These are phyloP conservation scores for Cepaea nemoralis DNA, from an alignment of 1,140 invertebrate genomes.

Conservation along the genomic window DNA sequence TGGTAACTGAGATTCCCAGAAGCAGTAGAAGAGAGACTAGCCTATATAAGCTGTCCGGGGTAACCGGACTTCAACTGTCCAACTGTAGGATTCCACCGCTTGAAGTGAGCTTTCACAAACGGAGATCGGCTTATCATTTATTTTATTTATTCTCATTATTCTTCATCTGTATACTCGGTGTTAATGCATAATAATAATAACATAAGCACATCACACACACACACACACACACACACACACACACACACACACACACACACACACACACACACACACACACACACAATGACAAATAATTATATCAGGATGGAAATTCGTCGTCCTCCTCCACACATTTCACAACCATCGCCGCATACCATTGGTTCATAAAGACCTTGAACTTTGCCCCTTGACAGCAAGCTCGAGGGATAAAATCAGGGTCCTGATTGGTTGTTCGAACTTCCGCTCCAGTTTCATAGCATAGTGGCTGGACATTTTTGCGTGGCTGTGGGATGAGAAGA, in stretches of 20 bases:
- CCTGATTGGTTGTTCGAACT: conserved; percentile 53
- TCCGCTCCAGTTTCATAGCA: conserved; percentile 51
- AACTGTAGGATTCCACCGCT: no score
- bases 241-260: not conserved
- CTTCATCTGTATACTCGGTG: no score
- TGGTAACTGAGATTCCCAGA: no score
- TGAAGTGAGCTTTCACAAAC: no score
- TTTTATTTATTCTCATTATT: no score
- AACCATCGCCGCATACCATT: conserved; percentile 54
- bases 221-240: not conserved
- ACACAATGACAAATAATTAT: not conserved
- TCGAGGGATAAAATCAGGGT: conserved; percentile 54
- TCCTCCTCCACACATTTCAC: conserved; percentile 49
- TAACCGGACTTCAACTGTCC: no score
- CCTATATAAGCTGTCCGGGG: no score
- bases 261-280: not conserved
- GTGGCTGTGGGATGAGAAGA: no score
- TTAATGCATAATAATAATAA: no score
- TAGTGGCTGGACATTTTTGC: conserved; percentile 39
- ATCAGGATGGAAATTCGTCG: conserved; percentile 36
- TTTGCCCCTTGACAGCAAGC: conserved; percentile 52
- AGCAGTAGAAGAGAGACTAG: no score
- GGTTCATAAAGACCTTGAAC: conserved; percentile 48
- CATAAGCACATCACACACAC: no score
- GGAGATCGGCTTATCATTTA: no score